These are phyloP conservation scores for Anoplopoma fimbria DNA, from an alignment of 2,113 vertebrate species.

Conservation along the genomic window DNA sequence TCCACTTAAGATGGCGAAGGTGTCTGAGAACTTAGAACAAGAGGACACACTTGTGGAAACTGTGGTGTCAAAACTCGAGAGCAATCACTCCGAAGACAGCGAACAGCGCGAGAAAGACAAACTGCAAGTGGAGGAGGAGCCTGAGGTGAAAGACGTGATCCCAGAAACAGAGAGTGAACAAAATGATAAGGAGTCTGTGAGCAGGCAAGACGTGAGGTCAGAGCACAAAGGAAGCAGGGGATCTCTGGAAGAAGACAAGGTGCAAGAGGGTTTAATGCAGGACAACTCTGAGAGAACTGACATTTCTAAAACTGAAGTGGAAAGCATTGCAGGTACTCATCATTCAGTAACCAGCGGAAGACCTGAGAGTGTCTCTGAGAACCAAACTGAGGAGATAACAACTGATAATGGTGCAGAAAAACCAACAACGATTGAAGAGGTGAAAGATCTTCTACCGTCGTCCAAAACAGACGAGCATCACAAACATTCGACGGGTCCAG, in stretches of 20 bases:
- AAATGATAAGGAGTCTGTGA: constrained; percentile 18
- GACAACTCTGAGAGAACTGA: constrained; percentile 15
- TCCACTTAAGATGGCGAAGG: background rate
- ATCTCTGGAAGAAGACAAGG: constrained; percentile 15
- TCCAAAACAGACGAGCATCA: constrained; percentile 25
- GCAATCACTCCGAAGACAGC: constrained; percentile 25
- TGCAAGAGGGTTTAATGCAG: constrained; percentile 11
- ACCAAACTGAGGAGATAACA: constrained; percentile 29
- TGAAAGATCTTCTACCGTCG: background rate
- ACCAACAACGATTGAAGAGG: constrained; percentile 19
- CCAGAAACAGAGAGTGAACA: constrained; percentile 26
- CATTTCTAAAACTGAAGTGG: constrained; percentile 48
- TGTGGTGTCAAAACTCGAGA: constrained; percentile 16
- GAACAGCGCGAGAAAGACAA: constrained; percentile 34
- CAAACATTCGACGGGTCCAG: background rate
- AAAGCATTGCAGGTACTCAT: constrained; percentile 37
- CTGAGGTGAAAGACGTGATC: constrained; percentile 1
- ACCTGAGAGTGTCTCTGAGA: constrained; percentile 26
- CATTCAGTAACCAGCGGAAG: constrained; percentile 20
- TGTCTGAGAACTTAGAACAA: background rate
- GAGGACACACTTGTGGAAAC: constrained; percentile 12
- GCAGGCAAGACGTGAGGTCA: background rate
- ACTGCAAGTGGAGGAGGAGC: constrained; percentile 14
- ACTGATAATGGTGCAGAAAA: background rate
- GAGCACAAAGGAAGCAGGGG: constrained; percentile 18